Base-by-base conservation (phyloP, 2,888 invertebrate genomes). In the Plemyria rubiginata region DNA sequence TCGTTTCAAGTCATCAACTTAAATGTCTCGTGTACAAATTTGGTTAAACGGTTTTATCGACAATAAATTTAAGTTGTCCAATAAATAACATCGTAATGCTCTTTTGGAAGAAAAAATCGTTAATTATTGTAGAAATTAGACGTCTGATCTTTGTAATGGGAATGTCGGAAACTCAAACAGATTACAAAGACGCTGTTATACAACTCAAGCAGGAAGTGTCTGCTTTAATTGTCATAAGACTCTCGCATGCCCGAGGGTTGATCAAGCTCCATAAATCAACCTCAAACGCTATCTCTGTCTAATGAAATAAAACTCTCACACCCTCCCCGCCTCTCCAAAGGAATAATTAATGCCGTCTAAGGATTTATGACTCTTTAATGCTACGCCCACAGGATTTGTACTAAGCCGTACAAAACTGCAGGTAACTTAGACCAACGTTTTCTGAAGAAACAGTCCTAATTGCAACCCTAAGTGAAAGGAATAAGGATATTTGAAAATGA, bases 361-460 rank as follows among this genome's bases (percentile, higher is more conserved):
- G 82, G 86, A 90, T 91, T 86, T 90, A 91, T 84, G 78, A 75
- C 75, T 84, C 85, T 84, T 89, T 90, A 90, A 90, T 89, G 81
- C 78, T 84, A 83, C 86, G 79, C 87, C 89, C 83, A 87, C 87
- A 73, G 80, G 67, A 75, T 80, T 77, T 74, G 70, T 72, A 80
- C 70, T 76, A 78, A 79, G 78, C 72, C 70, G 68, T 75, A 75
- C 71, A 71, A 72, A 70, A 62, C 65, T 75, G 78, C 77, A 78
- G 76, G 78, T 77, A 77, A 65, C 67, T 73, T 73, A 71, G 66
- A 74, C 70, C 50, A 62, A 41, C 54, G 46, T 38, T 59, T 56
- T 29, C 46, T 28, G 15, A 32, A 50, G 13, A 51, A 40, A 41
- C 22, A 28, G 11, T 50, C 48, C 46, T 12, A 66, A 56, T 56